Evolutionary conservation across 2,888 invertebrate genomes (phyloP).

Genomic region (Heliconius sara): DNA sequence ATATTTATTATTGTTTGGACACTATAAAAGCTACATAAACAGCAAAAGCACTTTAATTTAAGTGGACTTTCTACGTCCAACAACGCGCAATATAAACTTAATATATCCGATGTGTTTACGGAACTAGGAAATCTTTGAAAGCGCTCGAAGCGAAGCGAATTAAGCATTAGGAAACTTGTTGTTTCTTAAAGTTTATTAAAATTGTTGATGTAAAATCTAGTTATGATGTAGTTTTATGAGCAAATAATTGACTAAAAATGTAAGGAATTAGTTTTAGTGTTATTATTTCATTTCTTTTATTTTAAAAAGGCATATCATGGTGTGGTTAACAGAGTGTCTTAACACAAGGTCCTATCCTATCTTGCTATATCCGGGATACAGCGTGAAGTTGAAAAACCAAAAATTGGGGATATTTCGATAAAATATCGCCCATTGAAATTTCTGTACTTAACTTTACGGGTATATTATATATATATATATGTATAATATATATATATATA

Average conservation of each 20-base stretch:
- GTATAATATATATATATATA: no score
- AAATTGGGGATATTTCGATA: no score
- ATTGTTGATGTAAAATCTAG: not conserved
- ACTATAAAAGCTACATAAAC: not conserved
- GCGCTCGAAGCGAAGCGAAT: constrained; percentile 15
- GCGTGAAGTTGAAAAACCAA: no score
- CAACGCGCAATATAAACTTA: constrained; percentile 21
- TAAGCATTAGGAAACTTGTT: not conserved
- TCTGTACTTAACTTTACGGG: no score
- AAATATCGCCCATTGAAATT: no score
- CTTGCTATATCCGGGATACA: no score
- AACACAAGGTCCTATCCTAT: no score
- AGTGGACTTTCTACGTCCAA: constrained; percentile 9
- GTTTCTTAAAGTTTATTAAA: constrained; percentile 4
- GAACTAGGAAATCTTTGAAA: constrained; percentile 15
- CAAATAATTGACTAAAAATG: not conserved
- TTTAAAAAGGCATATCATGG: no score
- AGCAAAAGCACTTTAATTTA: constrained; percentile 6
- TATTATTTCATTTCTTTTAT: no score
- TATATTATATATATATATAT: no score
- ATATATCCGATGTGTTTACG: constrained; percentile 28
- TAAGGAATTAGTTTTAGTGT: no score
- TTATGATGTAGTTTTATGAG: not conserved
- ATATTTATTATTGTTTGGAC: constrained; percentile 1
- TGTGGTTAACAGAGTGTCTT: no score